These are phyloP conservation scores for Myiopsitta monachus DNA, from an alignment of 2,113 vertebrate species.

Conservation along the genomic window DNA sequence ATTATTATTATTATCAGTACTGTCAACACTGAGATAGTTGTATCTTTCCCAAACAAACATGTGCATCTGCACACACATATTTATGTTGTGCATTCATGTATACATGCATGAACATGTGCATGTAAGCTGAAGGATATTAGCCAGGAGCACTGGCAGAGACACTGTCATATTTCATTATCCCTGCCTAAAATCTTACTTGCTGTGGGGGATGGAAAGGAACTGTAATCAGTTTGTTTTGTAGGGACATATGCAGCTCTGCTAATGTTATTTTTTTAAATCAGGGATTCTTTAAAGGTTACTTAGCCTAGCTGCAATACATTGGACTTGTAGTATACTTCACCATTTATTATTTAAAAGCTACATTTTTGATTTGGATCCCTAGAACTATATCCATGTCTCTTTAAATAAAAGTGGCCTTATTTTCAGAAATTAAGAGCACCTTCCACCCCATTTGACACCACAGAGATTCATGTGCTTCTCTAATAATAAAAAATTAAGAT, in stretches of 20 bases:
- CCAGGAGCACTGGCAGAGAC: not conserved
- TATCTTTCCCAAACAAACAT: not conserved
- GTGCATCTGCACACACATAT: not conserved
- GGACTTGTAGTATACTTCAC: not conserved
- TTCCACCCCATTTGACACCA: not conserved
- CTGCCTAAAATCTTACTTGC: not conserved
- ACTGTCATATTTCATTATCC: conserved; percentile 2
- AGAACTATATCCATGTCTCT: not conserved
- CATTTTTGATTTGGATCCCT: not conserved
- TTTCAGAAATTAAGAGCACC: not conserved
- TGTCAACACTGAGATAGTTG: not conserved
- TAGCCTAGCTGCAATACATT: not conserved
- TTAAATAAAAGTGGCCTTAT: not conserved
- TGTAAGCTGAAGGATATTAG: not conserved
- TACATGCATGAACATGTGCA: not conserved
- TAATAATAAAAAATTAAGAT: not conserved
- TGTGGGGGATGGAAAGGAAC: not conserved
- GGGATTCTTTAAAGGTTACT: not conserved
- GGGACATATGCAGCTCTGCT: not conserved
- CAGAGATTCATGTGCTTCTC: not conserved
- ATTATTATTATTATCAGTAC: not conserved
- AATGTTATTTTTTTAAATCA: not conserved
- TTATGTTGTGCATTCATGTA: not conserved
- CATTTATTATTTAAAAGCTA: not conserved
- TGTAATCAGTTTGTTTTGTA: not conserved